Base-by-base conservation (phyloP, 2,797 vertebrate genomes). In the Balearica regulorum region DNA sequence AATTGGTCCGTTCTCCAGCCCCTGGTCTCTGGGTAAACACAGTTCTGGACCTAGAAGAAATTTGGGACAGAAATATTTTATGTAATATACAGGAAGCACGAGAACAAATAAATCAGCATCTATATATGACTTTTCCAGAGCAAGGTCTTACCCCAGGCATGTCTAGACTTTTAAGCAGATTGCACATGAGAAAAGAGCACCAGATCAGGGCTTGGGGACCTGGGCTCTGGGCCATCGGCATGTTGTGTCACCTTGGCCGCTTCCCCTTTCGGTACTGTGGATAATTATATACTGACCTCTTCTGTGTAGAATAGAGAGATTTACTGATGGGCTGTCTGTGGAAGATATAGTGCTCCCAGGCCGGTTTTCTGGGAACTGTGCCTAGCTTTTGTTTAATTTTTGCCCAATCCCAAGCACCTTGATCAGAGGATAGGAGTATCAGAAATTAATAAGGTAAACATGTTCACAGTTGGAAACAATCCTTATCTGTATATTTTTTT, bases 391-490 rank as follows among this genome's bases (percentile, higher is more conserved):
- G 70, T 54, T 69, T 57, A 29, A 5, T 54, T 57, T 43, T n/a
- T 91, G 72, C 87, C 83, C 65, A 2, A 0, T 79, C 80, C 83
- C 58, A 2, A 35, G 80, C 71, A 51, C 84, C 82, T 80, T 9
- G 64, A 55, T 61, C 13, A 11, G 79, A 68, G 72, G 51, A 83
- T 64, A 33, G 89, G 35, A 26, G 51, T 20, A 48, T 72, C 55
- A 53, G 90, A 53, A 88, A 90, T 90, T 81, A 90, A 72, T 44
- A 70, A 93, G 78, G 90, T 69, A 89, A 95, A 93, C 86, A 76
- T 41, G 16, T 10, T 53, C 9, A 12, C 41, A 1, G 21, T 31
- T 73, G 84, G 85, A 89, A 95, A 90, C 95, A 89, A 55, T 65
- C 77, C 88, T 87, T 69, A 62, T 82, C 92, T 90, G 29, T 6